phyloP scores from a whole-genome alignment of 2,113 vertebrate species.

The Bubo blakistoni region DNA sequence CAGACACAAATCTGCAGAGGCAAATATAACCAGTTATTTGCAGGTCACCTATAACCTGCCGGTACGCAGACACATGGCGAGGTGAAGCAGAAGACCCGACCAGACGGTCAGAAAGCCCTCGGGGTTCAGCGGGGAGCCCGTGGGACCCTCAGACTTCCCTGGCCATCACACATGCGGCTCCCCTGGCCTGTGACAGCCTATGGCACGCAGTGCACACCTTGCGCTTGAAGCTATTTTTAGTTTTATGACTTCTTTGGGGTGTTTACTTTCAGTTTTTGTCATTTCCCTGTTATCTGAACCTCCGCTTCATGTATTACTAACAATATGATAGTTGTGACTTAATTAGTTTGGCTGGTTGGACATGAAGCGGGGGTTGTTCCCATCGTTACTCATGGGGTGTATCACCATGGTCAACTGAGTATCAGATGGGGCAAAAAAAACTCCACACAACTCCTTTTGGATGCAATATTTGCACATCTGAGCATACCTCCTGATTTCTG shows the following conservation, averaged over 20 bases:
- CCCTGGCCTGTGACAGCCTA: rapidly evolving
- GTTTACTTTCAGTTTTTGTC: background rate
- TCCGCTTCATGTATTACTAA: background rate
- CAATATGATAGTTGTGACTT: background rate
- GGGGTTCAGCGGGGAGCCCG: background rate
- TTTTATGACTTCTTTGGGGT: background rate
- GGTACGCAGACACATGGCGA: rapidly evolving
- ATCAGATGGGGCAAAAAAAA: background rate
- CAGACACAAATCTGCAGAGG: background rate
- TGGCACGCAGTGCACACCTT: background rate
- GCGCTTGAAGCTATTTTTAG: background rate
- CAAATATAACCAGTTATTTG: background rate
- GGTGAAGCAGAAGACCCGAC: background rate
- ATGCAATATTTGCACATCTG: background rate
- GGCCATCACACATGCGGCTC: background rate
- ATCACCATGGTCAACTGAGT: rapidly evolving
- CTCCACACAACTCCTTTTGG: background rate
- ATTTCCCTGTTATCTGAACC: background rate
- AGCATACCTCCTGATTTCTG: background rate
- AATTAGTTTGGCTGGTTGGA: background rate
- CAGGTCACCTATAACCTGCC: background rate
- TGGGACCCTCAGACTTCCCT: rapidly evolving
- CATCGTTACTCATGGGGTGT: rapidly evolving
- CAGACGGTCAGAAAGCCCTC: rapidly evolving
- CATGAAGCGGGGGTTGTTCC: rapidly evolving